phyloP scores from a whole-genome alignment of 1,140 invertebrate species.

The Drosophila rhopaloa region DNA sequence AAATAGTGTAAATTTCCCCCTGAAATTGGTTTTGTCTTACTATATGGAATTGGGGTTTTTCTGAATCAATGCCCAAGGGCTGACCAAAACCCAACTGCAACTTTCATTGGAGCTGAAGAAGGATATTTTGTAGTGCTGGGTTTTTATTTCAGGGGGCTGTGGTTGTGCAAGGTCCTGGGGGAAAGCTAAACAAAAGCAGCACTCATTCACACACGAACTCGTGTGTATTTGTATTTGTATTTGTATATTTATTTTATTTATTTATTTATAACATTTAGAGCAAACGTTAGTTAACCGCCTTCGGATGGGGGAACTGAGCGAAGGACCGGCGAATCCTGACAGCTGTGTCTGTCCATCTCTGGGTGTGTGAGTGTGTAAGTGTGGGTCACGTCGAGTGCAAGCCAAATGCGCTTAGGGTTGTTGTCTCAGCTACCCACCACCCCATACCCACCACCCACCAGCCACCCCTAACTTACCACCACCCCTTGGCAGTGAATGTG shows the following conservation, averaged over 20 bases:
- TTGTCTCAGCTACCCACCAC: constrained; percentile 7
- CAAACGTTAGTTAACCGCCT: constrained; percentile 63
- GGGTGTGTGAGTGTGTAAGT: neutral
- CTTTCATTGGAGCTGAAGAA: constrained; percentile 52
- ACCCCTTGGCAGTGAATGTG: neutral
- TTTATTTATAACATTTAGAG: constrained; percentile 71
- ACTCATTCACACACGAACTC: constrained; percentile 27
- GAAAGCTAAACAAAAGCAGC: constrained; percentile 36
- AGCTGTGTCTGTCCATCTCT: constrained; percentile 51
- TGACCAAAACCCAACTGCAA: constrained; percentile 43
- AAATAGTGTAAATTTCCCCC: constrained; percentile 31
- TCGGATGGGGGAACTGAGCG: neutral
- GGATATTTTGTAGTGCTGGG: constrained; percentile 19
- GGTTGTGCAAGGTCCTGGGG: constrained; percentile 12
- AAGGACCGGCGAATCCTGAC: constrained; percentile 57
- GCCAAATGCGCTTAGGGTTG: constrained; percentile 70
- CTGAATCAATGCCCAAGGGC: constrained; percentile 46
- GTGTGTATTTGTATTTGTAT: constrained; percentile 11
- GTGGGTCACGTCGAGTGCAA: constrained; percentile 47
- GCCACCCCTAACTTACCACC: neutral
- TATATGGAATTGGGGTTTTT: constrained; percentile 2
- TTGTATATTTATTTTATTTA: constrained; percentile 50
- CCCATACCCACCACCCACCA: neutral
- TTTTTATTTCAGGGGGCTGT: constrained; percentile 8
- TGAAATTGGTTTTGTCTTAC: constrained; percentile 7